Percentiles rank a stretch among this genome's conserved stretches.
Evolutionary conservation across 1,140 invertebrate species (phyloP).

Genomic region (Sarcophaga peregrina): DNA sequence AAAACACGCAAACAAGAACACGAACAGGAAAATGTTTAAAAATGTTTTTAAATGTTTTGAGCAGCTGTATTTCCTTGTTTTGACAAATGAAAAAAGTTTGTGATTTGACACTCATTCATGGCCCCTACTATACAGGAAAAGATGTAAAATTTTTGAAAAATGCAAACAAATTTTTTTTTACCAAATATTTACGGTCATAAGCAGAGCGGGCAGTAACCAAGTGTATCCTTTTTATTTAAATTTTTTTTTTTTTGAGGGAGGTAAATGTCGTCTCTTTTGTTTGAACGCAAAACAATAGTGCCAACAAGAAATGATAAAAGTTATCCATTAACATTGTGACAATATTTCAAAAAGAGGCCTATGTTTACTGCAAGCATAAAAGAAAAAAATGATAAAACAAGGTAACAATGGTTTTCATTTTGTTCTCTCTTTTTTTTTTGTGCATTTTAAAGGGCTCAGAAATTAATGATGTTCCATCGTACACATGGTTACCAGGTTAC

Average conservation of each 20-base stretch:
- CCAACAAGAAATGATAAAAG: background rate
- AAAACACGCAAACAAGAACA: too few species aligned
- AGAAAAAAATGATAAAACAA: background rate
- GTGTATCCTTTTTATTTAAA: background rate
- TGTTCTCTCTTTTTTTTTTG: background rate
- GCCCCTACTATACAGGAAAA: too few species aligned
- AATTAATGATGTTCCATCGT: background rate
- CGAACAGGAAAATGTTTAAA: too few species aligned
- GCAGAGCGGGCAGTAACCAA: background rate
- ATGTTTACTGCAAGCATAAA: background rate
- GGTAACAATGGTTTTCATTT: background rate
- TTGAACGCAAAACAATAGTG: too few species aligned
- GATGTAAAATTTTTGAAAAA: background rate
- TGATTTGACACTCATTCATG: background rate
- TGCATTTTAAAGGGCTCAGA: background rate
- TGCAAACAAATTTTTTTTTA: background rate
- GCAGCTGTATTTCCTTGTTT: constrained; percentile 14
- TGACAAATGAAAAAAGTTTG: constrained; percentile 19
- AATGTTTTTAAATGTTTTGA: too few species aligned
- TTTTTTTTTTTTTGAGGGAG: background rate
- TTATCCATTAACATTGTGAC: constrained; percentile 2
- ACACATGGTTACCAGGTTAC: constrained; percentile 18
- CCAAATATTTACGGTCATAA: background rate
- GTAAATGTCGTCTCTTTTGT: too few species aligned
- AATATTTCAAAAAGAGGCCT: background rate